Evolutionary conservation across 1,140 invertebrate genomes (phyloP), one percentile per base, ranked within the genome.

Genomic region (Cephus cinctus): DNA sequence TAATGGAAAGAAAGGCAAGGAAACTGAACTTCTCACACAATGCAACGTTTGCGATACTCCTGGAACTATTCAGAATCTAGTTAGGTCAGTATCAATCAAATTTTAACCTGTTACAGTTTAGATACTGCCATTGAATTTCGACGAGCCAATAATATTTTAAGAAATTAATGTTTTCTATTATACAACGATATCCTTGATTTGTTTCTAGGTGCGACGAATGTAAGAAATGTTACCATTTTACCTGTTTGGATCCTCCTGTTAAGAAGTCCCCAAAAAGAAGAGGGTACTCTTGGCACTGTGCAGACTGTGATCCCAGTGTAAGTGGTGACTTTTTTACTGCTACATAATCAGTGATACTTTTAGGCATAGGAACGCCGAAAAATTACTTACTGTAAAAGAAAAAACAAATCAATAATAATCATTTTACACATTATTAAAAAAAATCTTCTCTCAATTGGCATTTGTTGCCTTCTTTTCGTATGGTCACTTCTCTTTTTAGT

Each of bases 251-350:
- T 72, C 94, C 94, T 27, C 94, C 94, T 2, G 80, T 94, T 1
- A 95, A 93, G 72, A 96, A 96, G 71, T 90, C 91, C 34, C 94
- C 94, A 2, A 96, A 96, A 78, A 86, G 87, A 52, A 82, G 92
- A 46, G 93, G 94, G 27, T 96, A 96, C 72, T 92, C 90, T 4
- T 97, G 94, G 94, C 91, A 94, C 72, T 97, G 94, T 78, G 91
- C 90, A 36, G 90, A 94, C 69, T 97, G 94, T 81, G 92, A 96
- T 80, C 89, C 90, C 41, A 92, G 90, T 59, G 90, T 88, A 76
- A 82, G 82, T 80, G 58, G 62, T 46, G 34, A 59, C 50, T 46
- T 42, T 54, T 64, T 56, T 32, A 12, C 11, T n/a, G n/a, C n/a
- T n/a, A n/a, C n/a, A n/a, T n/a, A n/a, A n/a, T n/a, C n/a, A n/a